Base-by-base conservation (phyloP, 2,888 invertebrate genomes). In the Drosophila flavopinicola region DNA sequence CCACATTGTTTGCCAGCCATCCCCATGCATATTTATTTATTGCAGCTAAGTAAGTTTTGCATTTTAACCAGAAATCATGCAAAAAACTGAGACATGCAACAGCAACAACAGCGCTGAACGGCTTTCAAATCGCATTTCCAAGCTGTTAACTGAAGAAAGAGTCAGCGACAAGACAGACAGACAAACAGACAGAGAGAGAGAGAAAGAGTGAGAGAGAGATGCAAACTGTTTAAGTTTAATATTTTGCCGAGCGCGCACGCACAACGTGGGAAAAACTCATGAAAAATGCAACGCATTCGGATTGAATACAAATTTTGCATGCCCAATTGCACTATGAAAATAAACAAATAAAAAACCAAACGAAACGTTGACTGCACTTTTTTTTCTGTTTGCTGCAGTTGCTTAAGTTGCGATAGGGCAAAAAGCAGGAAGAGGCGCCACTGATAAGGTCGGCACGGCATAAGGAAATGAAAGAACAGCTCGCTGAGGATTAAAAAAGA, bases 191-290 rank as follows among this genome's bases (percentile, higher is more conserved):
- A 25, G 51, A 52, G 56, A 23, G 20, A 38, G 20, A 38, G 27
- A 20, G 11, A 10, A 32, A 38, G 23, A 30, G 47, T 15, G 42
- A 45, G 53, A 56, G 59, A 17, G 58, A 61, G 64, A 71, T 71
- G 72, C 69, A 82, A 78, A 79, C 80, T 83, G 75, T 79, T 83
- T 76, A 72, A 68, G 66, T 73, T 69, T 74, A 69, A 79, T 78
- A 75, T 84, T 83, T 83, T 78, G 67, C 77, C 73, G 75, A 73
- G 65, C 63, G 61, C 84, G 66, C 83, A 83, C 83, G 83, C 84
- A 84, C 78, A 84, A 83, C 83, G 85, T 83, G 83, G 83, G 83
- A 83, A 83, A 83, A 79, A 78, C 75, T 79, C 72, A 64, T 68
- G 72, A 65, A 72, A 72, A 72, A 72, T 71, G 45, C 74, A 74